phyloP scores from a whole-genome alignment of 1,140 invertebrate species.

The Nylanderia fulva region DNA sequence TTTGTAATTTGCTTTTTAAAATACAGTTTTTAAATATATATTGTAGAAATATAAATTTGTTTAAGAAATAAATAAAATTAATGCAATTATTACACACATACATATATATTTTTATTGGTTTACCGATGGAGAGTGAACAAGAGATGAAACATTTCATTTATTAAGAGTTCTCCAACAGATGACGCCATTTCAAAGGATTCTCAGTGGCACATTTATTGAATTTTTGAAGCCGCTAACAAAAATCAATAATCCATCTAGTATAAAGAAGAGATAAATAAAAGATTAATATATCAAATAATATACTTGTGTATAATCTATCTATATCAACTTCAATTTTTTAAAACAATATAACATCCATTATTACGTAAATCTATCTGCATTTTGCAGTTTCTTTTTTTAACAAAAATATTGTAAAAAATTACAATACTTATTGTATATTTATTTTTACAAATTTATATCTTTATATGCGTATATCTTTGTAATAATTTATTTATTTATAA shows the following conservation, averaged over 20 bases:
- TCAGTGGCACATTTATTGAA: neutral
- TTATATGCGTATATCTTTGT: neutral
- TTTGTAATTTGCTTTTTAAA: neutral
- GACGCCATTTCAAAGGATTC: constrained; percentile 15
- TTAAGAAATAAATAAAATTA: constrained; percentile 7
- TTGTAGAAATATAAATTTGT: neutral
- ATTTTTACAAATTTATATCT: neutral
- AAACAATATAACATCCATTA: neutral
- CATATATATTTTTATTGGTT: neutral
- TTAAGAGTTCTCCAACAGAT: constrained; percentile 19
- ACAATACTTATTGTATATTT: neutral
- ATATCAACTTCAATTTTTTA: neutral
- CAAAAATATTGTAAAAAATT: neutral
- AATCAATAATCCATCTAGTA: neutral
- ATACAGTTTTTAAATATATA: neutral
- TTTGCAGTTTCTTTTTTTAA: neutral
- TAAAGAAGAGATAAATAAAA: neutral
- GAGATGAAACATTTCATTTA: neutral
- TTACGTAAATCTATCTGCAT: neutral
- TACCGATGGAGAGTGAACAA: constrained; percentile 27
- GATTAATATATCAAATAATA: neutral
- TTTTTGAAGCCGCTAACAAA: neutral
- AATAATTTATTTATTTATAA: neutral
- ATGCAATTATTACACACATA: neutral
- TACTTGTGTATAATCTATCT: neutral